Evolutionary conservation across 2,888 invertebrate genomes (phyloP).

Genomic region (Drosophila eohydei): DNA sequence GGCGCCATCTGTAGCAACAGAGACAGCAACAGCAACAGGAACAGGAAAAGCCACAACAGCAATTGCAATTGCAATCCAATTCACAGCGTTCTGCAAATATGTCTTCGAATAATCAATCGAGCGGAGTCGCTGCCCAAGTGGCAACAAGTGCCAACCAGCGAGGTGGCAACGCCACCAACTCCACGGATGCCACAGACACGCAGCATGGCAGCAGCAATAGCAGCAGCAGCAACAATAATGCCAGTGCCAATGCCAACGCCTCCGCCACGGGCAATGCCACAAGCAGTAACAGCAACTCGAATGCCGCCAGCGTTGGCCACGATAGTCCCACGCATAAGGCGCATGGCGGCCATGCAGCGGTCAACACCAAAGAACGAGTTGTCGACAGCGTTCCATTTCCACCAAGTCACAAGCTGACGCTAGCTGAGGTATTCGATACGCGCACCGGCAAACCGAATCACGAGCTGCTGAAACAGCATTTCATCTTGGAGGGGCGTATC

Average conservation of each 20-base stretch:
- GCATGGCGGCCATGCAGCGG: conserved; percentile 63
- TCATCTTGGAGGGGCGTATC: conserved; percentile 99
- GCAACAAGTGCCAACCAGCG: conserved; percentile 72
- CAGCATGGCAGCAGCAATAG: conserved; percentile 24
- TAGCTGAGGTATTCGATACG: conserved; percentile 98
- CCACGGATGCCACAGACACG: conserved; percentile 31
- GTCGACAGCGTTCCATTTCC: conserved; percentile 97
- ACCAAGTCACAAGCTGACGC: conserved; percentile 97
- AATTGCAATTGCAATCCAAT: conserved; percentile 6
- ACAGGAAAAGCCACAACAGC: not conserved
- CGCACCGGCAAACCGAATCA: conserved; percentile 97
- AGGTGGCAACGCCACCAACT: conserved; percentile 40
- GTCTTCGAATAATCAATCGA: conserved; percentile 84
- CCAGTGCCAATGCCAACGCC: conserved; percentile 35
- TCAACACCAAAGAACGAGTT: conserved; percentile 82
- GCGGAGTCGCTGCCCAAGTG: conserved; percentile 60
- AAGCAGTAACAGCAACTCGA: conserved; percentile 38
- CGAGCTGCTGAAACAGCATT: conserved; percentile 99
- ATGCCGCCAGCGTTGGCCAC: conserved; percentile 27
- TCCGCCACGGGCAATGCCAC: conserved; percentile 35
- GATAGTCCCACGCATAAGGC: conserved; percentile 67
- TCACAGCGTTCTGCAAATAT: conserved; percentile 55
- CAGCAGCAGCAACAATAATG: conserved; percentile 31
- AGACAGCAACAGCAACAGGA: conserved; percentile 5
- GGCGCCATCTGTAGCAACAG: conserved; percentile 21